Evolutionary conservation across 1,140 invertebrate species (phyloP), one percentile per base, ranked within the genome.

Genomic region (Physella acuta): DNA sequence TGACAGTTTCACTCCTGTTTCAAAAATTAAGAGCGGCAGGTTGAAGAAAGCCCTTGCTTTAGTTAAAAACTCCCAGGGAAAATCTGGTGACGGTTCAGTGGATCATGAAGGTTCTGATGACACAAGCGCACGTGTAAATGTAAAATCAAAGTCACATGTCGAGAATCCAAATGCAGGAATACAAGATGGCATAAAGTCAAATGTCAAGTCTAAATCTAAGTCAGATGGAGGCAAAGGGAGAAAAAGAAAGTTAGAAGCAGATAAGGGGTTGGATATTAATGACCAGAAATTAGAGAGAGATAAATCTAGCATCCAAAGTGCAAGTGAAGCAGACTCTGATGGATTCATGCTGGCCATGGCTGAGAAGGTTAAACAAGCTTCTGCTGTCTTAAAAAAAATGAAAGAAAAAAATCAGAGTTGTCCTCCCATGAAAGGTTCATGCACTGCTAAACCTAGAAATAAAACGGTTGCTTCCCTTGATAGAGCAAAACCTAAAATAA

Each of bases 1-100:
- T 26, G 71, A 77, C 31, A 70, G 71, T 60, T 76, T 75, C 56
- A 55, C 74, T 3, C 28, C 73, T 44, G 44, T 71, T 4, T 64
- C 71, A 49, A 78, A 74, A 34, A 44, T 72, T 11, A 68, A 71
- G 51, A 81, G 79, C 68, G 68, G 75, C 26, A 62, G 79, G 28
- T 28, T 79, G 17, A 72, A 76, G 59, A 63, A 67, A 61, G 77
- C 76, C 0, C 53, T 76, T 44, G 33, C 16, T 11, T 52, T 37
- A 28, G 61, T 66, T 17, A 62, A 55, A 28, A 58, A 60, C 59
- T 31, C 59, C n/a, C n/a, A n/a, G n/a, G n/a, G n/a, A n/a, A n/a
- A n/a, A n/a, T n/a, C n/a, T n/a, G n/a, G n/a, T n/a, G n/a, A n/a
- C n/a, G n/a, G n/a, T n/a, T n/a, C n/a, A n/a, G n/a, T n/a, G n/a